phyloP scores from a whole-genome alignment of 2,888 invertebrate genomes.

The Ctenicera cuprea region DNA sequence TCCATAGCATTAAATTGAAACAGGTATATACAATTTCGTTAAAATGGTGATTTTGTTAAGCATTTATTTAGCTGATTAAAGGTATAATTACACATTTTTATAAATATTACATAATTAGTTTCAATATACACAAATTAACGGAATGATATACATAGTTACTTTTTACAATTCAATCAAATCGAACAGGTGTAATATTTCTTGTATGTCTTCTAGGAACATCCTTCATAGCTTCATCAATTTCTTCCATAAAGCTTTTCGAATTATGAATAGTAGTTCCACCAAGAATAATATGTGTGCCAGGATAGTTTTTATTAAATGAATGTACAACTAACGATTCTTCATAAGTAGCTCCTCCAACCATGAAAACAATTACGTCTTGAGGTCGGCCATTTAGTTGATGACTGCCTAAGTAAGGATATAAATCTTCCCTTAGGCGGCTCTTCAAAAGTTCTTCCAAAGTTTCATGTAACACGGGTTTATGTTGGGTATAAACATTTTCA shows the following conservation, averaged over 20 bases:
- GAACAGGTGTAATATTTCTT: slow-evolving; percentile 28
- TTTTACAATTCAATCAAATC: slow-evolving; percentile 18
- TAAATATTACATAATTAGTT: neutral
- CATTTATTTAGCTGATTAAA: too few relatives aligned
- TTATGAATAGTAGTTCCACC: slow-evolving; percentile 97
- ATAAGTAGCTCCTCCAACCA: slow-evolving; percentile 97
- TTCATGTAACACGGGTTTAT: slow-evolving; percentile 93
- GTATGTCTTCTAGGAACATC: slow-evolving; percentile 80
- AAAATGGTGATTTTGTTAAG: too few relatives aligned
- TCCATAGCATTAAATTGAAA: too few relatives aligned
- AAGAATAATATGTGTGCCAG: slow-evolving; percentile 85
- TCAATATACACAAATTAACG: neutral
- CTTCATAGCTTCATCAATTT: slow-evolving; percentile 81
- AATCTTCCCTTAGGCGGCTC: slow-evolving; percentile 90
- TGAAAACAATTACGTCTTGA: slow-evolving; percentile 96
- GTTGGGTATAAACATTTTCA: slow-evolving; percentile 99
- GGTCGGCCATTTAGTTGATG: slow-evolving; percentile 79
- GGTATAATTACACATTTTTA: neutral
- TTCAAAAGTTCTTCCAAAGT: slow-evolving; percentile 93
- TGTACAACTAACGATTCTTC: slow-evolving; percentile 94
- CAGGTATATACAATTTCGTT: too few relatives aligned
- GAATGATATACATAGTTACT: neutral
- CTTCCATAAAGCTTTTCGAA: slow-evolving; percentile 86
- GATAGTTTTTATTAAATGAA: slow-evolving; percentile 84
- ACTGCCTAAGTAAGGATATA: slow-evolving; percentile 88